Evolutionary conservation across 2,113 vertebrate species (phyloP).

Genomic region (Syngnathoides biaculeatus): DNA sequence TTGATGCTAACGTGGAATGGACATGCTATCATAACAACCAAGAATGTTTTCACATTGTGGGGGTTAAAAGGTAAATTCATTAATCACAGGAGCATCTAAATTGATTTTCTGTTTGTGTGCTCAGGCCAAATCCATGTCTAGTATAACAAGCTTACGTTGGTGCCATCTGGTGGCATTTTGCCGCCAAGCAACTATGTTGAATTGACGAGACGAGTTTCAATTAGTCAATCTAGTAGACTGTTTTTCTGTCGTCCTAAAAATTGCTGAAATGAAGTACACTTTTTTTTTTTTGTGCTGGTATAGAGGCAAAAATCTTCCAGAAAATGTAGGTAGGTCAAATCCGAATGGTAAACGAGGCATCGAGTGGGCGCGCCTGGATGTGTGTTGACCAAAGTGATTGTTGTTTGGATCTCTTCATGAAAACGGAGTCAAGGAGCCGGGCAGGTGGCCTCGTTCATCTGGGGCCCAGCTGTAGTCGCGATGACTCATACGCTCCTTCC

Average conservation of each 20-base stretch:
- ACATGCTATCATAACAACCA: too few relatives aligned
- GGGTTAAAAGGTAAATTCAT: too few relatives aligned
- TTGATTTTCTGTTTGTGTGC: too few relatives aligned
- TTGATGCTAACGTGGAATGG: too few relatives aligned
- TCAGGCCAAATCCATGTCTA: neutral
- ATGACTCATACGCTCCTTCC: conserved; percentile 63
- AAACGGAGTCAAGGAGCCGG: conserved; percentile 46
- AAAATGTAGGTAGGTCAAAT: neutral
- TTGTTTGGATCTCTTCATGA: conserved; percentile 64
- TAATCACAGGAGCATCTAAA: too few relatives aligned
- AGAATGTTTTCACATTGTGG: too few relatives aligned
- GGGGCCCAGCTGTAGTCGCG: conserved; percentile 62
- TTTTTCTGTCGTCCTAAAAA: too few relatives aligned
- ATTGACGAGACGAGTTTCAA: neutral
- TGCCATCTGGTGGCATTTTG: neutral
- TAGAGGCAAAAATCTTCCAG: neutral
- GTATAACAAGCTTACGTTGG: neutral
- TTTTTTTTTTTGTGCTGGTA: neutral
- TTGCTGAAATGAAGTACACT: neutral
- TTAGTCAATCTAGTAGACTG: too few relatives aligned
- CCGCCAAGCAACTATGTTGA: neutral
- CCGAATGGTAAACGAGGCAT: too few relatives aligned
- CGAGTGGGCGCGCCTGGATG: neutral
- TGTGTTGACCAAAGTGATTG: conserved; percentile 48
- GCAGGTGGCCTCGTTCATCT: conserved; percentile 70